Base-by-base conservation (phyloP, 2,888 invertebrate species). In the Lypha dubia region DNA sequence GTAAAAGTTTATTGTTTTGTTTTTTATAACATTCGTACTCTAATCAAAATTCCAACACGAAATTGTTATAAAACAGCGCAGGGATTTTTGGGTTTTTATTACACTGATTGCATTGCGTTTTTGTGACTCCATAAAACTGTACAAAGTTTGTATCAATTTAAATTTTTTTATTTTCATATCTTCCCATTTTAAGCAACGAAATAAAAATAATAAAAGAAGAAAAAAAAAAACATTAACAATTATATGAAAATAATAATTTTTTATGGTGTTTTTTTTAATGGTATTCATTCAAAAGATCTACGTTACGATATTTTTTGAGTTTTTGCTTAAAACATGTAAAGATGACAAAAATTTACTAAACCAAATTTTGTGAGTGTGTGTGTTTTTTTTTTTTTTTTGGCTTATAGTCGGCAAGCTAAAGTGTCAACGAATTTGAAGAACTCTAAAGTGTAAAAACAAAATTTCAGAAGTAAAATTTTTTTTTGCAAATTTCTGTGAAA, bases 1-100 rank as follows among this genome's bases (percentile, higher is more conserved):
- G 77, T 83, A 81, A 85, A 84, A 80, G 75, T 73, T 85, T 79
- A 79, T 73, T 83, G 79, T 81, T 81, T 68, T n/a, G n/a, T n/a
- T 62, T 86, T 85, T 71, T 75, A 82, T 83, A 84, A 77, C 74
- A 6, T 7, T 17, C 17, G 20, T 9, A 56, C 77, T n/a, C n/a
- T 80, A 83, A 58, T 86, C 81, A 83, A 87, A 87, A 87, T 87
- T 86, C 87, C 87, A 73, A 73, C 87, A 87, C 86, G 87, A 86
- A 76, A 4, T 58, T n/a, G n/a, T 2, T 8, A 75, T 79, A 17
- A 58, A 41, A 58, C 38, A 51, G 1, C 17, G 35, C 58, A 70
- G 53, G 28, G 38, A 20, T 62, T 74, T 73, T 35, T 56, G 5
- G n/a, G n/a, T 53, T 5, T 49, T 49, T 13, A n/a, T 17, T 32